Base-by-base conservation (phyloP, 2,113 vertebrate species). In the Alosa alosa region DNA sequence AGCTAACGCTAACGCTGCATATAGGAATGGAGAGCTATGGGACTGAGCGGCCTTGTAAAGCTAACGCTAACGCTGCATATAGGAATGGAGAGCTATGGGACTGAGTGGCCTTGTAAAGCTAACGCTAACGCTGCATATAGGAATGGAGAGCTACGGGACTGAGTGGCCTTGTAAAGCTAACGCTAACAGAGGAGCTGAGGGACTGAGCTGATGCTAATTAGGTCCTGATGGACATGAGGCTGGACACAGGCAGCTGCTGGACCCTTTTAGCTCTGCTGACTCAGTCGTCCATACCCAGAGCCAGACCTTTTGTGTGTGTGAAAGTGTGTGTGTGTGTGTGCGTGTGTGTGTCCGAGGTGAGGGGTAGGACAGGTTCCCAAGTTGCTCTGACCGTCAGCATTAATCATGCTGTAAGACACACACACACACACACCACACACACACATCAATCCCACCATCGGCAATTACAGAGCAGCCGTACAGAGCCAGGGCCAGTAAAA, bases 51-150 rank as follows among this genome's bases (percentile, higher is more conserved):
- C 84, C 88, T 87, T 31, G 31, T 31, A 31, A 31, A 31, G 46
- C 46, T 47, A 47, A 7, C 41, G 55, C 72, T 84, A 90, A 88
- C 68, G 83, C 84, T 85, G 41, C 55, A 20, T 87, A 86, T 86
- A 84, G 85, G 57, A 86, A 85, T 85, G 45, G 81, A 13, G 17
- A 57, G 25, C 85, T 78, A n/a, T n/a, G 31, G 1, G 31, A 31
- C 31, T 89, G 88, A 86, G 86, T 83, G 87, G 60, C 84, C 88
- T 87, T 31, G 31, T 31, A 31, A 31, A 31, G 46, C 46, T 47
- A 47, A 7, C 41, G 55, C 72, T 84, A 90, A 88, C 68, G 83
- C 84, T 85, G 45, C 55, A 20, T 87, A 86, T 86, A 84, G 85
- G 57, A 86, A 85, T 85, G 31, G 31, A 31, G 31, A 31, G 31